These are phyloP conservation scores for Lypha dubia DNA, from an alignment of 2,888 invertebrate genomes.

Conservation along the genomic window DNA sequence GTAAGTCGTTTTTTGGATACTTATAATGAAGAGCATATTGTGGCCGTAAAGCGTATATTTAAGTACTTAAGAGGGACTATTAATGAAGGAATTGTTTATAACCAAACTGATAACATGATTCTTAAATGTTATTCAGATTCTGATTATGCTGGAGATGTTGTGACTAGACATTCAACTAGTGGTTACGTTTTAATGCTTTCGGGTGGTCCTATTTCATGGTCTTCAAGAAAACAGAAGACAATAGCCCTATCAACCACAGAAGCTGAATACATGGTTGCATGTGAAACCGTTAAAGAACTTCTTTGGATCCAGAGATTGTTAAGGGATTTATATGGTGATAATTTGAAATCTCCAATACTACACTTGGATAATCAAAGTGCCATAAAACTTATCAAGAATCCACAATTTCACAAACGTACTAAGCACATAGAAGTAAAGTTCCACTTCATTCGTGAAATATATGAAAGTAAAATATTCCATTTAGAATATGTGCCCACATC, in stretches of 20 bases:
- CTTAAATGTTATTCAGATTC: constrained; percentile 31
- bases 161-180: constrained; percentile 38
- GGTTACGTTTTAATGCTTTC: constrained; percentile 47
- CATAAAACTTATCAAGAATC: constrained; percentile 37
- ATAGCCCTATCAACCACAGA: constrained; percentile 32
- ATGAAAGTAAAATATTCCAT: constrained; percentile 4
- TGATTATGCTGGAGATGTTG: constrained; percentile 35
- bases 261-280: constrained; percentile 34
- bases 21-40: constrained; percentile 23
- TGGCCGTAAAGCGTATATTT: constrained; percentile 19
- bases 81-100: constrained; percentile 15
- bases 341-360: not conserved
- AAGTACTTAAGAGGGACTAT: constrained; percentile 11
- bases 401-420: too few relatives aligned
- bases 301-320: constrained; percentile 26
- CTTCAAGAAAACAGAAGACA: constrained; percentile 30
- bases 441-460: constrained; percentile 32
- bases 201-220: constrained; percentile 19
- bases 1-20: constrained; percentile 15
- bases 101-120: not conserved
- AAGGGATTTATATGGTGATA: not conserved
- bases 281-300: constrained; percentile 33
- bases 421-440: too few relatives aligned
- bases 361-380: constrained; percentile 41
- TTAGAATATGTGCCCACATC: too few relatives aligned